Evolutionary conservation across 2,113 vertebrate species (phyloP).

Genomic region (Geococcyx californianus): DNA sequence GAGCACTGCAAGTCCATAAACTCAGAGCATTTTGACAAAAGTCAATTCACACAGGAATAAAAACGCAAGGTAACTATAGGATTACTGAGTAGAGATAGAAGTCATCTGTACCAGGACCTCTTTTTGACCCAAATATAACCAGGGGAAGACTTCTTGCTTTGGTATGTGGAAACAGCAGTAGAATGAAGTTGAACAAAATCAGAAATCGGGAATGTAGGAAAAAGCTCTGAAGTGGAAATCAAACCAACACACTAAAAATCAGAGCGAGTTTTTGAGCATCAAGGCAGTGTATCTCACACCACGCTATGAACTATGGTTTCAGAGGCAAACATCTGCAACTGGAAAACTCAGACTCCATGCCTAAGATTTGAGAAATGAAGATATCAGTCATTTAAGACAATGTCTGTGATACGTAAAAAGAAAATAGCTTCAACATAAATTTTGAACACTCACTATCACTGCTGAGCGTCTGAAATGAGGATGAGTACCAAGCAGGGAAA

Average conservation of each 20-base stretch:
- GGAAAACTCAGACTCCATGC: neutral
- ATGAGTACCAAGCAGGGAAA: neutral
- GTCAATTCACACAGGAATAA: neutral
- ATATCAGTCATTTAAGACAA: neutral
- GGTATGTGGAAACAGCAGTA: neutral
- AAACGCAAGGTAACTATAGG: neutral
- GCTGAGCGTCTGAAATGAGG: neutral
- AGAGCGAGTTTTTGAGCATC: neutral
- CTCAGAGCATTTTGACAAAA: neutral
- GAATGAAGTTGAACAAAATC: neutral
- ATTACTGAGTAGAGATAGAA: neutral
- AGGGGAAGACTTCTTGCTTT: neutral
- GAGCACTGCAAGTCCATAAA: neutral
- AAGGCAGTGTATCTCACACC: neutral
- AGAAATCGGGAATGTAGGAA: neutral
- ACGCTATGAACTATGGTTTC: neutral
- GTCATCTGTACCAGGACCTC: rapidly evolving
- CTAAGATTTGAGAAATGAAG: neutral
- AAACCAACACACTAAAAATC: neutral
- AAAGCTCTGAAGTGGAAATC: neutral
- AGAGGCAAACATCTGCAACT: neutral
- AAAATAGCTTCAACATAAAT: neutral
- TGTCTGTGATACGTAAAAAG: rapidly evolving
- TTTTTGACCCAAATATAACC: neutral
- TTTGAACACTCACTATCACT: neutral